Base-by-base conservation (phyloP, 1,140 invertebrate genomes). In the Octopus sinensis region DNA sequence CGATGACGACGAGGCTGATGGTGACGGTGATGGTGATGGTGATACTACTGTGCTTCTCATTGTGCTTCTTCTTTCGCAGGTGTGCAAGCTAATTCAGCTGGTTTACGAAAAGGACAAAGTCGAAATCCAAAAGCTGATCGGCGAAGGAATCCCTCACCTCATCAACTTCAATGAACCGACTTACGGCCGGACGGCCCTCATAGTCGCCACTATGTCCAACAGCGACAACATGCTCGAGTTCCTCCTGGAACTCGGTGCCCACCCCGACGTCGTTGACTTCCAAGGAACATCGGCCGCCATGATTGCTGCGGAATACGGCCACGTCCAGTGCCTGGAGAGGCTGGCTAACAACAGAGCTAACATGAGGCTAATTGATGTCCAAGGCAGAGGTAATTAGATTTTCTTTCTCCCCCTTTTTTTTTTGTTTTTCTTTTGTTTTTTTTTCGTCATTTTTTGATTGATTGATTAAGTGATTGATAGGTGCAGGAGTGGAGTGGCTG, bases 61-160 rank as follows among this genome's bases (percentile, higher is more conserved):
- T 62, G 3, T 9, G 9, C 17, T 17, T 17, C 17, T 62, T 62
- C 17, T 17, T 62, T 10, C 56, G 0, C 90, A 91, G 83, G 88
- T 91, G 23, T 90, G 90, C 85, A 91, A 91, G 84, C 83, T 91
- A 12, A 77, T 91, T 73, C 90, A 91, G 84, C 90, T 89, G 86
- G 89, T 91, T 17, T 79, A 90, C 73, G 86, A 88, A 56, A 87
- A 88, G 79, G 88, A 91, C 82, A 87, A 86, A 56, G 76, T 83
- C 6, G 88, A 90, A 82, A 89, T 91, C 62, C 84, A 88, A 76
- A 91, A 90, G 79, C 84, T 91, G 77, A 87, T 86, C 68, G 54
- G 84, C 10, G 88, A 88, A 85, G 91, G 91, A 53, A 86, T 91
- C 2, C 88, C 88, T 51, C 88, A 90, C 84, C 84, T 91, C n/a